Base-by-base conservation (phyloP, 1,140 invertebrate genomes). In the Andricus grossulariae region DNA sequence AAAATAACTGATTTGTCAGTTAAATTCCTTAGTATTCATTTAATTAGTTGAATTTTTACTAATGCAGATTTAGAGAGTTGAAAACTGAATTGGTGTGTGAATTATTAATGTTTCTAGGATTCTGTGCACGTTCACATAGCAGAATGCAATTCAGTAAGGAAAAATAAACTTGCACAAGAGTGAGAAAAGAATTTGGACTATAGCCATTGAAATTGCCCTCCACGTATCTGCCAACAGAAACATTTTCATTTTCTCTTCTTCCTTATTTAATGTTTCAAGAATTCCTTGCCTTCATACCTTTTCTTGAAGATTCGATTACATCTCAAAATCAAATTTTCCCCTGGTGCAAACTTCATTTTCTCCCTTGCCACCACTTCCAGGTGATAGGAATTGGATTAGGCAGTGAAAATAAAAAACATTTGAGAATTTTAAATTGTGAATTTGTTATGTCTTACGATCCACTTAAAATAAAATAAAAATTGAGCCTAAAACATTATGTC, bases 111-210 rank as follows among this genome's bases (percentile, higher is more conserved):
- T 32, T 32, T 60, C 12, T 25, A 57, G 12, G 19, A 57, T 18
- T 57, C 18, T 25, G 21, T 32, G 18, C 21, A 25, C 19, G 19
- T 25, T 66, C 39, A 6, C 21, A 39, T 18, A 54, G 19, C 15
- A 66, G 60, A 13, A 66, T 66, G 60, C 60, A 39, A 39, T 8
- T 66, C 60, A 39, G 60, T 39, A n/a, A 32, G 16, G 60, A 66
- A 66, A 66, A 66, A 66, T 66, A 66, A 66, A 66, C 16, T 66
- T 66, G 25, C 25, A 13, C 21, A 66, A 39, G 39, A 45, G 60
- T 32, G 57, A 3, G 57, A 66, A 32, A 66, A 66, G 57, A 66
- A 66, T 66, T 66, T 66, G 60, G 60, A 66, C 60, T 45, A 66
- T 13, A 66, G 57, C 57, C 57, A 66, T 66, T 66, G 60, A 39